Conservation (phyloP, 2,797 vertebrate genomes). For the Lates japonicus region DNA sequence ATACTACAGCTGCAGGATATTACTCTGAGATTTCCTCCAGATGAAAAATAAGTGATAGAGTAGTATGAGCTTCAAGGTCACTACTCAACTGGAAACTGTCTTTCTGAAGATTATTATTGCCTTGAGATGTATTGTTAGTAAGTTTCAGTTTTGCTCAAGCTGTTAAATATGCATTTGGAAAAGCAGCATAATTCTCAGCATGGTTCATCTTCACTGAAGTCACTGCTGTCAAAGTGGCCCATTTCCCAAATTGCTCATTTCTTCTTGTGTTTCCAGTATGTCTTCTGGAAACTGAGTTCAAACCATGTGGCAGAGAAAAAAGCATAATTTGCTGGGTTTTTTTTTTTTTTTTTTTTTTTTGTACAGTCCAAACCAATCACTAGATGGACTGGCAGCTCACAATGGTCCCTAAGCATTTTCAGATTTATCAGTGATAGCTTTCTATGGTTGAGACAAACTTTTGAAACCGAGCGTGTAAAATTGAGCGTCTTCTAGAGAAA, state of each 20-base stretch:
- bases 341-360: not conserved
- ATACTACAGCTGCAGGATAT: slow-evolving; percentile 59
- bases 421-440: slow-evolving; percentile 29
- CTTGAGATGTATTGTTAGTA: slow-evolving; percentile 20
- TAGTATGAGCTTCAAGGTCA: slow-evolving; percentile 28
- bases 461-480: slow-evolving; percentile 26
- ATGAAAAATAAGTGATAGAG: slow-evolving; percentile 33
- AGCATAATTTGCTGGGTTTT: slow-evolving; percentile 7
- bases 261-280: slow-evolving; percentile 30
- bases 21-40: slow-evolving; percentile 52
- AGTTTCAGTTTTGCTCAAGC: slow-evolving; percentile 22
- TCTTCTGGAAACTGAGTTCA: slow-evolving; percentile 32
- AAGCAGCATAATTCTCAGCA: slow-evolving; percentile 25
- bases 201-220: slow-evolving; percentile 32
- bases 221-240: slow-evolving; percentile 33
- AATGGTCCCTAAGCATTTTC: slow-evolving; percentile 19
- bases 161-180: slow-evolving; percentile 38
- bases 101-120: slow-evolving; percentile 27
- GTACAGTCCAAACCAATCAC: slow-evolving; percentile 4
- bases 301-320: slow-evolving; percentile 17
- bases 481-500: slow-evolving; percentile 13
- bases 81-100: slow-evolving; percentile 2
- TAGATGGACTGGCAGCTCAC: slow-evolving; percentile 10
- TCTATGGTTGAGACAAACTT: slow-evolving; percentile 26
- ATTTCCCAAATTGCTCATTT: slow-evolving; percentile 30